phyloP scores from a whole-genome alignment of 2,888 invertebrate species.

The Eustalomyia histrio region DNA sequence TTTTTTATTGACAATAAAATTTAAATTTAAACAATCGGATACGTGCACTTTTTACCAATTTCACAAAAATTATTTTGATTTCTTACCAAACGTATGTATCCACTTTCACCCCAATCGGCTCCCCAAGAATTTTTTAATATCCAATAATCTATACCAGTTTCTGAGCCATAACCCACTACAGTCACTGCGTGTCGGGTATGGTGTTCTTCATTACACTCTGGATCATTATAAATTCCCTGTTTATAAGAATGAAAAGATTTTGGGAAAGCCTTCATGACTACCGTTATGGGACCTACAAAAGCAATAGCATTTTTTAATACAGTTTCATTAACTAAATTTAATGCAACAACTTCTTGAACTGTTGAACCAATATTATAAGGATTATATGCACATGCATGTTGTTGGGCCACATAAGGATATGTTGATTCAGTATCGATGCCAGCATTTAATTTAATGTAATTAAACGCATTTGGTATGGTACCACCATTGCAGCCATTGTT shows the following conservation, averaged over 20 bases:
- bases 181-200: conserved; percentile 83
- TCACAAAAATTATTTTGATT: conserved; percentile 93
- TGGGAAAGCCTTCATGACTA: conserved; percentile 83
- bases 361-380: neutral
- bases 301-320: conserved; percentile 89
- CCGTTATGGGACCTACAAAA: conserved; percentile 90
- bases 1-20: too few species aligned
- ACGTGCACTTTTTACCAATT: conserved; percentile 82
- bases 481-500: conserved; percentile 93
- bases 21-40: conserved; percentile 30
- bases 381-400: neutral
- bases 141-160: conserved; percentile 83
- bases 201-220: conserved; percentile 82
- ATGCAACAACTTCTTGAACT: neutral
- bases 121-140: conserved; percentile 87
- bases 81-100: conserved; percentile 93
- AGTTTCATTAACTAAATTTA: conserved; percentile 82
- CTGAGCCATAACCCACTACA: conserved; percentile 78
- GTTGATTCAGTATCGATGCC: conserved; percentile 93
- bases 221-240: conserved; percentile 89
- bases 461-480: conserved; percentile 84
- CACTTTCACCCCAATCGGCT: conserved; percentile 88
- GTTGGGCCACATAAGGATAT: conserved; percentile 85
- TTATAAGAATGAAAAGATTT: conserved; percentile 89
- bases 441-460: conserved; percentile 88